A percentile compares a stretch with the other conserved stretches of the same genome.
Evolutionary conservation across 2,797 vertebrate genomes (phyloP).

Genomic region (Zenarchopterus dispar): DNA sequence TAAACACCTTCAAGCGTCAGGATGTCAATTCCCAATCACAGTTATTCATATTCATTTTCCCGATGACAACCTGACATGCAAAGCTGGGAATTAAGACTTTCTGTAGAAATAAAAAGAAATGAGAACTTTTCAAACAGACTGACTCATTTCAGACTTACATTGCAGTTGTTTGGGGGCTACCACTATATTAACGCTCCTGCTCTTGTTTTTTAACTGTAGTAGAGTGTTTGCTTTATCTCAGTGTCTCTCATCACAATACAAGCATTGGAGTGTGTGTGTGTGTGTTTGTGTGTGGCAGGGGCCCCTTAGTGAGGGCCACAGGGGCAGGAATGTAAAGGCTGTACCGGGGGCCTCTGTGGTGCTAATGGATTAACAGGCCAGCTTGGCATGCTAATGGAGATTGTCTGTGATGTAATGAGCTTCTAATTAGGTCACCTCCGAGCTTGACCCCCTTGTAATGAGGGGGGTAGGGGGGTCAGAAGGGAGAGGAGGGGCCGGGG

Average conservation of each 20-base stretch:
- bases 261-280: slow-evolving; percentile 23
- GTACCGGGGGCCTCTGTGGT: slow-evolving; percentile 83
- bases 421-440: slow-evolving; percentile 96
- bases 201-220: slow-evolving; percentile 16
- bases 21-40: slow-evolving; percentile 40
- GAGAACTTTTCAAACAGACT: slow-evolving; percentile 1
- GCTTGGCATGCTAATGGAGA: slow-evolving; percentile 92
- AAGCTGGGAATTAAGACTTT: too few relatives aligned
- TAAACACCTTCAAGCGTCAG: slow-evolving; percentile 53
- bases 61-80: too few relatives aligned
- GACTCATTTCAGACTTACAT: neutral
- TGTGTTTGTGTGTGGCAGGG: slow-evolving; percentile 67
- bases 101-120: too few relatives aligned
- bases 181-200: slow-evolving; percentile 1
- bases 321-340: slow-evolving; percentile 86
- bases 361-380: slow-evolving; percentile 91
- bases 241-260: slow-evolving; percentile 32
- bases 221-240: slow-evolving; percentile 2
- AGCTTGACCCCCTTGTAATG: slow-evolving; percentile 94
- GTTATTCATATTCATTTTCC: neutral
- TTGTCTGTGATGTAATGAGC: slow-evolving; percentile 95
- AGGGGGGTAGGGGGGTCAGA: slow-evolving; percentile 77
- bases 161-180: neutral
- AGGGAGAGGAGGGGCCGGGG: slow-evolving; percentile 70
- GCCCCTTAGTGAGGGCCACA: slow-evolving; percentile 71